A percentile compares a stretch with the other conserved stretches of the same genome.
Conservation (phyloP, 2,797 vertebrate species). For the Atherinosoma microstoma region DNA sequence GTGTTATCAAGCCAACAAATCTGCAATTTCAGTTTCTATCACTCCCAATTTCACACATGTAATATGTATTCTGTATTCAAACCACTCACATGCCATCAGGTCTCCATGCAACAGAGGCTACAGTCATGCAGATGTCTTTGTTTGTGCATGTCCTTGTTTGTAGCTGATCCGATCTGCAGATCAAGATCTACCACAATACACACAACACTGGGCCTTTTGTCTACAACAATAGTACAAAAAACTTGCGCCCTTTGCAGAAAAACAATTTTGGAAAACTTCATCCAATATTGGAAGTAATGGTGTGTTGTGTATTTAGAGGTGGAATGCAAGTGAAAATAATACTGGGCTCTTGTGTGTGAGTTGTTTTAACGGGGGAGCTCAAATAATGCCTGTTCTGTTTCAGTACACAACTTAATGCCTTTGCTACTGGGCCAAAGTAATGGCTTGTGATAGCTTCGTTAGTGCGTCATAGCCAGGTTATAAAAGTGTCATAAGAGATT, state of each 20-base stretch:
- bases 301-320: conserved; percentile 54
- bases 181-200: conserved; percentile 55
- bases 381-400: conserved; percentile 75
- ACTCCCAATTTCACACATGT: conserved; percentile 17
- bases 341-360: conserved; percentile 12
- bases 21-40: conserved; percentile 27
- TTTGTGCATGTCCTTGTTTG: conserved; percentile 41
- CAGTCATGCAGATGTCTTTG: conserved; percentile 44
- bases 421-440: conserved; percentile 57
- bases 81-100: conserved; percentile 45
- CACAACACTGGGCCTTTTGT: conserved; percentile 61
- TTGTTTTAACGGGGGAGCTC: conserved; percentile 37
- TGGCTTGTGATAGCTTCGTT: conserved; percentile 76
- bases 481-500: conserved; percentile 76
- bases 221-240: conserved; percentile 49
- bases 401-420: conserved; percentile 67
- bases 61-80: conserved; percentile 25
- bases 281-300: conserved; percentile 51
- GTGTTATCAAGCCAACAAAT: conserved; percentile 9
- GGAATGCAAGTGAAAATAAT: conserved; percentile 68
- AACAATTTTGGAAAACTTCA: conserved; percentile 54
- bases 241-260: conserved; percentile 39
- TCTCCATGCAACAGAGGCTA: conserved; percentile 37
- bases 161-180: conserved; percentile 47
- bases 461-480: conserved; percentile 79